phyloP scores from a whole-genome alignment of 2,888 invertebrate genomes.

The Diarsia mendica region DNA sequence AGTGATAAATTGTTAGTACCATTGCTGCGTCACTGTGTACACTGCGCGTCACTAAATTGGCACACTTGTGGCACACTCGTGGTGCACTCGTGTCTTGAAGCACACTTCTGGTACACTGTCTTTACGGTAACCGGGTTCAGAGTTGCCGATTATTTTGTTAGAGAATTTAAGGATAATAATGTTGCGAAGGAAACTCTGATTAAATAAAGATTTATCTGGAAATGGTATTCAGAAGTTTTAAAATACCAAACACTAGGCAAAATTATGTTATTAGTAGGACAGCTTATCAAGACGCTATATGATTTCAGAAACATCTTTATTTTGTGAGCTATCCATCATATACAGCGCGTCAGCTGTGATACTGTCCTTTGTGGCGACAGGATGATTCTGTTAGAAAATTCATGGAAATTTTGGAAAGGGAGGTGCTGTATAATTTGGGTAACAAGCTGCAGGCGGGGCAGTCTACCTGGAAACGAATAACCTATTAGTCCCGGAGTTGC shows the following conservation, averaged over 20 bases:
- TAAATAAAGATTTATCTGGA: not conserved
- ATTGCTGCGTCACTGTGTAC: constrained; percentile 54
- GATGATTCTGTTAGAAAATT: not conserved
- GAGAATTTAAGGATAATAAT: constrained; percentile 8
- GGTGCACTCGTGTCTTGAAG: constrained; percentile 24
- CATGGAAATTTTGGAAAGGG: not conserved
- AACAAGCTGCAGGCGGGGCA: not conserved
- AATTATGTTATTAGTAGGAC: too few relatives aligned
- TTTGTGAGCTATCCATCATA: too few relatives aligned
- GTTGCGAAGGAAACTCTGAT: not conserved
- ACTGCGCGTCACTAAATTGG: constrained; percentile 58
- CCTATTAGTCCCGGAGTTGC: not conserved
- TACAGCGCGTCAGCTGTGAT: not conserved
- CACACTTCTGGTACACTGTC: constrained; percentile 15
- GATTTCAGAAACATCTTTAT: too few relatives aligned
- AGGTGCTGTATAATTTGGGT: not conserved
- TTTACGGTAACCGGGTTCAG: constrained; percentile 16
- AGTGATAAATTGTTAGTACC: constrained; percentile 63
- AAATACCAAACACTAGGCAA: not conserved
- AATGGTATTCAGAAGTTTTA: not conserved
- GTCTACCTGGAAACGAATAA: not conserved
- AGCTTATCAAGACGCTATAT: too few relatives aligned
- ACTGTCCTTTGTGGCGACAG: not conserved
- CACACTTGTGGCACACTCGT: constrained; percentile 43
- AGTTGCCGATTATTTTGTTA: constrained; percentile 15